Percentiles rank a stretch among this genome's conserved stretches.
Conservation (phyloP, 2,888 invertebrate species). For the Apomyelois bistriatella region DNA sequence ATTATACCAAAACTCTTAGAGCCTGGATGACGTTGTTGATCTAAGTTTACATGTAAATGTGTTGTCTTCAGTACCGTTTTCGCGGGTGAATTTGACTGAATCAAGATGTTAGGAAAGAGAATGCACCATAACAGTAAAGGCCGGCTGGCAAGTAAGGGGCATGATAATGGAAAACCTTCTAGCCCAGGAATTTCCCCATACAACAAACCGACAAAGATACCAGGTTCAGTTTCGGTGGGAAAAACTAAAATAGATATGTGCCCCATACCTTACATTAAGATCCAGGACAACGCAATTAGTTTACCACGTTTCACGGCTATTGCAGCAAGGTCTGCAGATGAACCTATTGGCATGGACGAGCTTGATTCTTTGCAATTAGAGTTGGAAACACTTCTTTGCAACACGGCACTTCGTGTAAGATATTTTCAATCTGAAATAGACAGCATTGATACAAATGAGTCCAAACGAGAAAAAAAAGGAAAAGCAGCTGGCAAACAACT, state of each 20-base stretch:
- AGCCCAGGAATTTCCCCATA: slow-evolving; percentile 73
- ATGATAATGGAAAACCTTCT: slow-evolving; percentile 72
- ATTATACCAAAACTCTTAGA: too few species aligned
- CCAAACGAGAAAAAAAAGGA: slow-evolving; percentile 73
- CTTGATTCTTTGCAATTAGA: slow-evolving; percentile 92
- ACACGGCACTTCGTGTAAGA: slow-evolving; percentile 88
- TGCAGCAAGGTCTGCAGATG: slow-evolving; percentile 84
- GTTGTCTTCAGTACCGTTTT: slow-evolving; percentile 32
- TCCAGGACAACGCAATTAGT: slow-evolving; percentile 83
- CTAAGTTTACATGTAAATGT: slow-evolving; percentile 20
- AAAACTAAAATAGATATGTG: slow-evolving; percentile 68
- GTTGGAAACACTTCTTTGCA: slow-evolving; percentile 90
- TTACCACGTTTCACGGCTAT: slow-evolving; percentile 85
- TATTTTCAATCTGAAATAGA: slow-evolving; percentile 88
- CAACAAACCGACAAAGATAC: slow-evolving; percentile 69
- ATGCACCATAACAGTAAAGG: slow-evolving; percentile 76
- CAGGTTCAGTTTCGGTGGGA: slow-evolving; percentile 58
- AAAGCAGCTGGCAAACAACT: slow-evolving; percentile 77
- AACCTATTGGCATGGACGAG: slow-evolving; percentile 92
- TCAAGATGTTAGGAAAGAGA: slow-evolving; percentile 70
- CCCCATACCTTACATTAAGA: slow-evolving; percentile 83
- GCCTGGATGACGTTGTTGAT: not conserved
- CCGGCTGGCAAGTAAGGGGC: slow-evolving; percentile 70
- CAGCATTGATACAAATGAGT: slow-evolving; percentile 81
- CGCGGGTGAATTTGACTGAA: slow-evolving; percentile 61